These are phyloP conservation scores for Protobothrops mucrosquamatus DNA, from an alignment of 2,113 vertebrate genomes.

Conservation along the genomic window DNA sequence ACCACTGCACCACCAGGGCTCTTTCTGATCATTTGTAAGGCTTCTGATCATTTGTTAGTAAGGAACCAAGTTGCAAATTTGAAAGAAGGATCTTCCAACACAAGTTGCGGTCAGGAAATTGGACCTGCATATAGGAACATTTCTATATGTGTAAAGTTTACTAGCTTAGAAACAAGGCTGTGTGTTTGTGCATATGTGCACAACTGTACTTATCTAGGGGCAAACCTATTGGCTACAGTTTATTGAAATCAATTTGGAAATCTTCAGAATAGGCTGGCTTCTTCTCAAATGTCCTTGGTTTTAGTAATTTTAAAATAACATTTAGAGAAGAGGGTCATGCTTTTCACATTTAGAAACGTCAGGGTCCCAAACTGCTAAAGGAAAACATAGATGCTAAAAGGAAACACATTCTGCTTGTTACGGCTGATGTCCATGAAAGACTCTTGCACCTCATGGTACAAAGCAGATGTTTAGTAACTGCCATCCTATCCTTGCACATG, in stretches of 20 bases:
- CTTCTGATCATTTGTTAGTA: background rate
- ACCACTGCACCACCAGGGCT: background rate
- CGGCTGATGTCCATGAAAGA: constrained; percentile 16
- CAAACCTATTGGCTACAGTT: background rate
- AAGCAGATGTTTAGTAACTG: constrained; percentile 34
- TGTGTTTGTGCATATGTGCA: background rate
- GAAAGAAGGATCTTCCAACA: background rate
- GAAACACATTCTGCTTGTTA: constrained; percentile 8
- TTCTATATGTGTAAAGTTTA: background rate
- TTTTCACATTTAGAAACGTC: constrained; percentile 49
- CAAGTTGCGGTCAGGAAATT: background rate
- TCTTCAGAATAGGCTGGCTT: constrained; percentile 15
- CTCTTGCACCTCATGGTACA: constrained; percentile 31
- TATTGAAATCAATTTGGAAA: constrained; percentile 24
- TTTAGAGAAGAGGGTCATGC: background rate
- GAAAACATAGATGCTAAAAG: background rate
- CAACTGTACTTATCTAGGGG: background rate
- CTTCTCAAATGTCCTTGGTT: constrained; percentile 41
- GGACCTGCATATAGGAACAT: background rate
- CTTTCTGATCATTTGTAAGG: background rate
- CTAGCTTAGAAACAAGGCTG: background rate
- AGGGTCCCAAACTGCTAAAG: constrained; percentile 43
- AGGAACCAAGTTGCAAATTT: background rate
- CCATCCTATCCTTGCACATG: constrained; percentile 32
- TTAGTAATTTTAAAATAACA: constrained; percentile 37